Evolutionary conservation across 1,140 invertebrate species (phyloP).

Genomic region (Scaptomyza hsui): DNA sequence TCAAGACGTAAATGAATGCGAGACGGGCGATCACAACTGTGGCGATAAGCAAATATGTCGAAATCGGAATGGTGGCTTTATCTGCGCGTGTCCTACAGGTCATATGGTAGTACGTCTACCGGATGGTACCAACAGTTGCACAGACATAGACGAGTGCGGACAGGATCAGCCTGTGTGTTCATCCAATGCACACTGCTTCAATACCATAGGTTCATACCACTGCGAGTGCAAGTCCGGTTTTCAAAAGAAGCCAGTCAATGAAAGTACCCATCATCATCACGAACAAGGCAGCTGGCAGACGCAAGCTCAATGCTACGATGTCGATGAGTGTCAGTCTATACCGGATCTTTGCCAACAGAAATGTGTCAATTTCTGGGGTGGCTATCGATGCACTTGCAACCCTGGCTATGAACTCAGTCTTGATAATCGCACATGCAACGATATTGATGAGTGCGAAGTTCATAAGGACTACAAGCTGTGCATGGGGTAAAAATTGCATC

Average conservation of each 20-base stretch:
- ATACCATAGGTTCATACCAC: slow-evolving; percentile 92
- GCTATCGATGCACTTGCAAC: slow-evolving; percentile 91
- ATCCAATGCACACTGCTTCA: slow-evolving; percentile 88
- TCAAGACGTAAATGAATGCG: slow-evolving; percentile 89
- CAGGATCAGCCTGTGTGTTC: slow-evolving; percentile 85
- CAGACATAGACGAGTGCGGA: slow-evolving; percentile 95
- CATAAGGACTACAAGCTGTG: slow-evolving; percentile 90
- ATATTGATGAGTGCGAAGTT: slow-evolving; percentile 94
- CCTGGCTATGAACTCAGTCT: slow-evolving; percentile 88
- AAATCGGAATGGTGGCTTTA: slow-evolving; percentile 90
- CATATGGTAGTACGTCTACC: slow-evolving; percentile 86
- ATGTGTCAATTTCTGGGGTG: slow-evolving; percentile 94
- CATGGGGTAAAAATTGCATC: slow-evolving; percentile 85
- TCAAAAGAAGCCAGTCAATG: slow-evolving; percentile 83
- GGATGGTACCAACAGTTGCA: slow-evolving; percentile 87
- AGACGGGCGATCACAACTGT: slow-evolving; percentile 88
- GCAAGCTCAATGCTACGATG: slow-evolving; percentile 85
- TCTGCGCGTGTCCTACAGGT: slow-evolving; percentile 90
- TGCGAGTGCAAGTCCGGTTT: slow-evolving; percentile 92
- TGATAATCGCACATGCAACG: slow-evolving; percentile 92
- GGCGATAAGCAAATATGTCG: slow-evolving; percentile 89
- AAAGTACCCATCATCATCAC: neutral
- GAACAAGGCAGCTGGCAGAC: slow-evolving; percentile 69
- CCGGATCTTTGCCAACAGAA: slow-evolving; percentile 91
- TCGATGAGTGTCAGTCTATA: slow-evolving; percentile 88